Evolutionary conservation across 2,888 invertebrate species (phyloP).

Genomic region (Argyresthia goedartella): DNA sequence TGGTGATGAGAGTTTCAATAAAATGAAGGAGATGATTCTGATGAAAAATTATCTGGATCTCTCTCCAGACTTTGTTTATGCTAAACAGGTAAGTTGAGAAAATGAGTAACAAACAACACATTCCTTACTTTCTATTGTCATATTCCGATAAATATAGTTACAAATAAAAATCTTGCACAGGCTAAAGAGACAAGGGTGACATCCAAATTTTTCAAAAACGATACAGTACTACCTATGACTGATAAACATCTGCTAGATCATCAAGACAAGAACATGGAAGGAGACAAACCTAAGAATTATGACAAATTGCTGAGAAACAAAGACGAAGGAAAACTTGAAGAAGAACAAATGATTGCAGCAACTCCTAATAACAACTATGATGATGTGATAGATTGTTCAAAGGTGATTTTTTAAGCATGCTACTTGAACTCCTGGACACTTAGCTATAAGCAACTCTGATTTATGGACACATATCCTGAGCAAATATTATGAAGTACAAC

Average conservation of each 20-base stretch:
- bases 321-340: background rate
- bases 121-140: background rate
- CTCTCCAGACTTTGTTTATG: slow-evolving; percentile 50
- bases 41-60: slow-evolving; percentile 45
- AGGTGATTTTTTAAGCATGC: slow-evolving; percentile 21
- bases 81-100: slow-evolving; percentile 16
- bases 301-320: background rate
- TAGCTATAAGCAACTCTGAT: too few species aligned
- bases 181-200: slow-evolving; percentile 25
- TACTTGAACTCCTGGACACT: slow-evolving; percentile 4
- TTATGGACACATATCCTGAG: too few species aligned
- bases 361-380: slow-evolving; percentile 11
- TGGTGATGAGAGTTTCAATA: slow-evolving; percentile 31
- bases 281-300: background rate
- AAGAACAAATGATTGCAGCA: too few species aligned
- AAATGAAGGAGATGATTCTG: slow-evolving; percentile 40
- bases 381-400: slow-evolving; percentile 17
- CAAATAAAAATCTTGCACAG: slow-evolving; percentile 18
- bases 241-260: background rate
- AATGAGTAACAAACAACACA: background rate
- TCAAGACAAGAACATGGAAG: background rate
- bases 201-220: slow-evolving; percentile 39
- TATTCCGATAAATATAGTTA: background rate
- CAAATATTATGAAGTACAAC: too few species aligned
- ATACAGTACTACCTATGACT: background rate